Percentiles rank a stretch among this genome's conserved stretches.
These are phyloP conservation scores for Drosophila kohkoa DNA, from an alignment of 1,140 invertebrate genomes.

Conservation along the genomic window DNA sequence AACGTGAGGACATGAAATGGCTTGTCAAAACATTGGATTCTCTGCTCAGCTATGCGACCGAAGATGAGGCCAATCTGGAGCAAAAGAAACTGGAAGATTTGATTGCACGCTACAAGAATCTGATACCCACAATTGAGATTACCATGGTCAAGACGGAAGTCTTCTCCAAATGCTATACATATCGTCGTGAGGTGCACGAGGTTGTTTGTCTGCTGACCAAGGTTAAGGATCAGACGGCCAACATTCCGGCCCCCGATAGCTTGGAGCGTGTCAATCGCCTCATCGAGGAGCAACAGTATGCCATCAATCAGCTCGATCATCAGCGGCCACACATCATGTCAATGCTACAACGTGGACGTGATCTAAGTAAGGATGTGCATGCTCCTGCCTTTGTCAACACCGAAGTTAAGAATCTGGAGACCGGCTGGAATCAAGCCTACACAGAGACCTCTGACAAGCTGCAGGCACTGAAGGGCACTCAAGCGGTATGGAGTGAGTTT, in stretches of 20 bases:
- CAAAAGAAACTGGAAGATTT: conserved; percentile 93
- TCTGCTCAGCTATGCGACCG: conserved; percentile 92
- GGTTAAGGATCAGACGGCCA: conserved; percentile 90
- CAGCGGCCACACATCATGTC: conserved; percentile 94
- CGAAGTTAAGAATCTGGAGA: conserved; percentile 93
- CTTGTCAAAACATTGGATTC: conserved; percentile 95
- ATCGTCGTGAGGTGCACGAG: conserved; percentile 94
- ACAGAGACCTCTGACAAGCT: conserved; percentile 93
- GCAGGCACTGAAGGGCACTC: conserved; percentile 92
- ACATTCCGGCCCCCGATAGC: conserved; percentile 88
- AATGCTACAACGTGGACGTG: conserved; percentile 95
- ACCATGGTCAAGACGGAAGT: conserved; percentile 96
- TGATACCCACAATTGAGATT: conserved; percentile 96
- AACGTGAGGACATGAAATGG: conserved; percentile 97
- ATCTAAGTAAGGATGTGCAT: conserved; percentile 93
- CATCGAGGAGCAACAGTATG: conserved; percentile 91
- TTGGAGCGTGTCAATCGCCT: conserved; percentile 91
- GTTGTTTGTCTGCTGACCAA: conserved; percentile 91
- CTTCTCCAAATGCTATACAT: conserved; percentile 96
- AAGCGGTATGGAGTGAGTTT: conserved; percentile 94
- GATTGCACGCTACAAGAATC: conserved; percentile 94
- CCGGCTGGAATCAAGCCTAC: conserved; percentile 95
- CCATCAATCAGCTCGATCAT: conserved; percentile 93
- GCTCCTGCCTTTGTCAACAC: conserved; percentile 94
- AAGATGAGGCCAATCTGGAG: conserved; percentile 91